A percentile compares a stretch with the other conserved stretches of the same genome.
These are phyloP conservation scores for Ectemnius lituratus DNA, from an alignment of 2,888 invertebrate genomes.

Conservation along the genomic window DNA sequence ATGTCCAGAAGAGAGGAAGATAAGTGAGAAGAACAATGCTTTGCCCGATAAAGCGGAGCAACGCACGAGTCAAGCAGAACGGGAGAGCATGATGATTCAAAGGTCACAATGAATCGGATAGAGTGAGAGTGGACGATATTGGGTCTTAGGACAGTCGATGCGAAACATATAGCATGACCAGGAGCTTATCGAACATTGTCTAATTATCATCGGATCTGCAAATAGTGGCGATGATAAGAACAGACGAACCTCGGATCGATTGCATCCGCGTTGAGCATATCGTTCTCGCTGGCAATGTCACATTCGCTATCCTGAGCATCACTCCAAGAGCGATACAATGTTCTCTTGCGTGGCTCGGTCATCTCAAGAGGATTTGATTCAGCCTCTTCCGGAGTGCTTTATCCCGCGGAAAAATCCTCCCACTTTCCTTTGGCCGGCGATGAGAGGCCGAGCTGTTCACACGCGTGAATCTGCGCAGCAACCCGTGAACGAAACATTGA, in stretches of 20 bases:
- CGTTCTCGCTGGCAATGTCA: conserved; percentile 51
- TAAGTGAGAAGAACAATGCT: conserved; percentile 7
- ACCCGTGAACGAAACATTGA: conserved; percentile 17
- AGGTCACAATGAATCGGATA: conserved; percentile 7
- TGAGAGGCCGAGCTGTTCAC: conserved; percentile 38
- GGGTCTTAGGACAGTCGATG: neutral
- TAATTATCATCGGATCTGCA: conserved; percentile 1
- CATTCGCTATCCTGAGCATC: conserved; percentile 68
- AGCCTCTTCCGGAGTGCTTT: conserved; percentile 9
- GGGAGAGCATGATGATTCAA: neutral
- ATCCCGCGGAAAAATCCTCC: conserved; percentile 50
- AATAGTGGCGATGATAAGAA: conserved; percentile 24
- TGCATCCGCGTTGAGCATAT: conserved; percentile 51
- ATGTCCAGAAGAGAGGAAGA: neutral
- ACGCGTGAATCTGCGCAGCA: conserved; percentile 48
- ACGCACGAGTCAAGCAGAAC: conserved; percentile 28
- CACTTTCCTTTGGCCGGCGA: conserved; percentile 37
- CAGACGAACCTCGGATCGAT: conserved; percentile 62
- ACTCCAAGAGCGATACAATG: conserved; percentile 66
- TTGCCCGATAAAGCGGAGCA: neutral
- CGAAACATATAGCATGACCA: neutral
- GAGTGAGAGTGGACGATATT: neutral
- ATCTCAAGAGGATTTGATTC: conserved; percentile 19
- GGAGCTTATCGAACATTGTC: conserved; percentile 2
- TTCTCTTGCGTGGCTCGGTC: conserved; percentile 35